Base-by-base conservation (phyloP, 2,888 invertebrate genomes). In the Mimumesa dahlbomi region DNA sequence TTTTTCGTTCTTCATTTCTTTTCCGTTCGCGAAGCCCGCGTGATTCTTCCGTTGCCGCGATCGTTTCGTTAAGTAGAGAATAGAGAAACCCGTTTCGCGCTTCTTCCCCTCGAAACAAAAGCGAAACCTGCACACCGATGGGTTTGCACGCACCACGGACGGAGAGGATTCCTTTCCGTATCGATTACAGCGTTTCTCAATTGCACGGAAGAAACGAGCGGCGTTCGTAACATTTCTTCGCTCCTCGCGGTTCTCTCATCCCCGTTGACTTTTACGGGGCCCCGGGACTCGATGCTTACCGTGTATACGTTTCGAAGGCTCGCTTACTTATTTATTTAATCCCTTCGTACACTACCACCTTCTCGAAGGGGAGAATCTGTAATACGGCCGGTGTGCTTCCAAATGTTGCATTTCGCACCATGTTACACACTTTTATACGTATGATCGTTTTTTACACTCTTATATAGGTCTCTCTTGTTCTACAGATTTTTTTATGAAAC, bases 151-250 rank as follows among this genome's bases (percentile, higher is more conserved):
- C 34, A 49, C n/a, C 45, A 14, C n/a, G 22, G 22, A n/a, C n/a
- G n/a, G n/a, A n/a, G n/a, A 9, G 11, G 13, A 49, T 49, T 49
- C 31, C 48, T 31, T 31, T 14, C 48, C 19, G 11, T 18, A 49
- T 49, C 18, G 49, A 31, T 19, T 58, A 49, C 40, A 40, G 19
- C 13, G 48, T 58, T 58, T 49, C 49, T 49, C 58, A 43, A 58
- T 58, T 18, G 25, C 21, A 11, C 40, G 2, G 19, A 40, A 16
- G 29, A 13, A 31, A 34, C 13, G 29, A 29, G 9, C 36, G 16
- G 34, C 16, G 36, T 58, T 49, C 38, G 48, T 21, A n/a, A 36
- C 25, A 19, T 57, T 40, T 40, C 40, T n/a, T 11, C 11, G 34
- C 6, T 34, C 25, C 25, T 25, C 25, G 25, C 25, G 25, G 4